Evolutionary conservation across 2,797 vertebrate genomes (phyloP), one percentile per base, ranked within the genome.

Genomic region (Gambelia wislizenii): DNA sequence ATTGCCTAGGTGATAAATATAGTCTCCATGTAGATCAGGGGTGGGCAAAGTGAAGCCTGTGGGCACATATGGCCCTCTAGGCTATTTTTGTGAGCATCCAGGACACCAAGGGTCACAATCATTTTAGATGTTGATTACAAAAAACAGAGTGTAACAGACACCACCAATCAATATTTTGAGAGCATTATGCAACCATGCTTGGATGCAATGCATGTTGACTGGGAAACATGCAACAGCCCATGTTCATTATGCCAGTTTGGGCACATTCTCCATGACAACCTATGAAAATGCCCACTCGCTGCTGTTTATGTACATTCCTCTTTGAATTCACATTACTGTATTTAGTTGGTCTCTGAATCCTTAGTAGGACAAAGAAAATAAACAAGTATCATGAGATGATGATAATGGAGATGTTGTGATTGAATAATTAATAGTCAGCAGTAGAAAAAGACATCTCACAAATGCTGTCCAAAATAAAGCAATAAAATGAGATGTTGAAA

Each of bases 381-480:
- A 67, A 56, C 36, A 79, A 64, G 36, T 61, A 25, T 81, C 80
- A 47, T 61, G 25, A 33, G 30, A 39, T 49, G 10, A 70, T 79
- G n/a, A 39, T 79, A 27, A 61, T 61, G 54, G 39, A 42, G 22
- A 59, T 47, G 47, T 0, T 0, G 0, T 16, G 16, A 82, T 82
- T 86, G 22, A 77, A 78, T 61, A 52, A 83, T 0, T 0, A 77
- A 74, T 72, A 89, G 84, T 12, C 2, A 75, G 20, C 39, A 27
- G 12, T 84, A 30, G 14, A 87, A 88, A 95, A 89, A 1, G 49
- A n/a, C 14, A 47, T 49, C 84, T 89, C 39, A 69, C 33, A 89
- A 76, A 59, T 36, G 3, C 30, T 4, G 52, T 70, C 8, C 80
- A 52, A 92, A 94, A 42, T 7, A 86, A 85, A 81, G 16, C 36